Evolutionary conservation across 2,888 invertebrate genomes (phyloP).

Genomic region (Perdita meconis): DNA sequence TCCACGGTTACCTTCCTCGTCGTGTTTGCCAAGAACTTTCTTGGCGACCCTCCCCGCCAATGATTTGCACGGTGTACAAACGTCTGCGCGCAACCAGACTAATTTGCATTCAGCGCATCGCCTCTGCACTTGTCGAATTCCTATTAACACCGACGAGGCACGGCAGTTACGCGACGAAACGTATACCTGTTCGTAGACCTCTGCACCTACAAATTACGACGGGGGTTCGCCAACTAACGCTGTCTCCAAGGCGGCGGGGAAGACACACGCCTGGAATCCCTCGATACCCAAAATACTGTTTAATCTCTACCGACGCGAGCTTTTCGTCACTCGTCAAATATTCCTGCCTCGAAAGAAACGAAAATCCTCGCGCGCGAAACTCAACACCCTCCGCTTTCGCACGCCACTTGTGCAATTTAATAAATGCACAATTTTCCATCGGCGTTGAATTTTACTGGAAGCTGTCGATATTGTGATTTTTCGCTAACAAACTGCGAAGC

Average conservation of each 20-base stretch:
- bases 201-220: conserved; percentile 31
- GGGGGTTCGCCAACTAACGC: conserved; percentile 34
- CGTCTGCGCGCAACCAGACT: conserved; percentile 18
- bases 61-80: conserved; percentile 37
- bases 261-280: conserved; percentile 24
- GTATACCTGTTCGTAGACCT: conserved; percentile 11
- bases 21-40: conserved; percentile 45
- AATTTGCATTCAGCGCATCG: conserved; percentile 46
- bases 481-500: conserved; percentile 27
- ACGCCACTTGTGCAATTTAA: too few relatives aligned
- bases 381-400: too few relatives aligned
- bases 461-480: not conserved
- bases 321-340: not conserved
- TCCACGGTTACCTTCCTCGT: conserved; percentile 24
- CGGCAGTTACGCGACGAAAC: conserved; percentile 24
- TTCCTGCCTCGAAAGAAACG: too few relatives aligned
- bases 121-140: conserved; percentile 53
- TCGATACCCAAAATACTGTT: conserved; percentile 27
- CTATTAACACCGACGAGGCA: conserved; percentile 48
- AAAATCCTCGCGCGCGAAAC: not conserved
- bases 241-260: conserved; percentile 4
- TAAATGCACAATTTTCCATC: not conserved
- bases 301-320: conserved; percentile 16
- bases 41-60: conserved; percentile 33
- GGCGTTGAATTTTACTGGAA: not conserved